Evolutionary conservation across 2,113 vertebrate genomes (phyloP).

Genomic region (Stictonetta naevosa): DNA sequence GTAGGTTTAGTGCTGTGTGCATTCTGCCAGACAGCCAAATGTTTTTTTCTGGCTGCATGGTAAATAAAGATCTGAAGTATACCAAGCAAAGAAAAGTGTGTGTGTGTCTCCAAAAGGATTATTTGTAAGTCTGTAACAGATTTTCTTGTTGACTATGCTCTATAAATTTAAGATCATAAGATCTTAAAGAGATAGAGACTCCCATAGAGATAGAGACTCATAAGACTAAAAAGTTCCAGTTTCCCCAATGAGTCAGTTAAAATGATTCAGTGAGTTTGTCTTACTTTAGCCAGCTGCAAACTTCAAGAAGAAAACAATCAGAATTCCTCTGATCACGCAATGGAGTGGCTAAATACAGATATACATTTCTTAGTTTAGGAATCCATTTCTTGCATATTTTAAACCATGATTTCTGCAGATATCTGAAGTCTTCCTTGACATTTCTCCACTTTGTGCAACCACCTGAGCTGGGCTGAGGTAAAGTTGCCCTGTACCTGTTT

Average conservation of each 20-base stretch:
- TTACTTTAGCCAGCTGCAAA: neutral
- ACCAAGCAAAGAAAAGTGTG: neutral
- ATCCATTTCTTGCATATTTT: neutral
- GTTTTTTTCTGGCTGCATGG: neutral
- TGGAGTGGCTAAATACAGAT: neutral
- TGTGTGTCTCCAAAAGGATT: neutral
- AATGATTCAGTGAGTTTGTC: neutral
- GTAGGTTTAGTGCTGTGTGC: neutral
- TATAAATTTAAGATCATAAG: neutral
- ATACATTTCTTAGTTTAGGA: neutral
- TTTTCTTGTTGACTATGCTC: neutral
- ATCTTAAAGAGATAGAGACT: neutral
- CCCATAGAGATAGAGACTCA: too few species aligned
- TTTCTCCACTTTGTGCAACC: neutral
- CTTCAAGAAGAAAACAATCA: neutral
- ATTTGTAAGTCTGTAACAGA: neutral
- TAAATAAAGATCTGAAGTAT: neutral
- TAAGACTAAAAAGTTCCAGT: neutral
- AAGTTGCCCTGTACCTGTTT: neutral
- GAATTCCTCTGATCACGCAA: neutral
- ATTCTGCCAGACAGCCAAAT: neutral
- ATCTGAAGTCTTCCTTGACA: neutral
- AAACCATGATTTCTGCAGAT: neutral
- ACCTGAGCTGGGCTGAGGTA: neutral
- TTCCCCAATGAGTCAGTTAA: neutral